A percentile compares a stretch with the other conserved stretches of the same genome.
These are phyloP conservation scores for Delichon dasypus DNA, from an alignment of 2,797 vertebrate species.

Conservation along the genomic window DNA sequence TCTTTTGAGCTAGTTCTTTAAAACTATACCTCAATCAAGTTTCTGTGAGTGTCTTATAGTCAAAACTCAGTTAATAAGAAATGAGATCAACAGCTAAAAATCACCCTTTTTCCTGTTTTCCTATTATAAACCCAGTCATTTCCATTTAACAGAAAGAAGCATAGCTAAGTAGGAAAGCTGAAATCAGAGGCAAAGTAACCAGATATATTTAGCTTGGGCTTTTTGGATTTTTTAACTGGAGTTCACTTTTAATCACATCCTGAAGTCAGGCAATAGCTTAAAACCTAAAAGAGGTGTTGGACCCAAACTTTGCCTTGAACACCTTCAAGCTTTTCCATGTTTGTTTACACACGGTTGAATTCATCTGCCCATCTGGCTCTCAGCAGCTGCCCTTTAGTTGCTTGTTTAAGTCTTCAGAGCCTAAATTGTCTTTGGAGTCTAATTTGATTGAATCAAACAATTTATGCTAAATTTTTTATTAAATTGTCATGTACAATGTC, in stretches of 20 bases:
- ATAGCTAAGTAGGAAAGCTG: background rate
- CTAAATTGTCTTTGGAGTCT: background rate
- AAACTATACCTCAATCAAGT: background rate
- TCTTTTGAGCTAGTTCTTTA: background rate
- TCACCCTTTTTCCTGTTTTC: constrained; percentile 16
- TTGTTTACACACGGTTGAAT: rapidly evolving
- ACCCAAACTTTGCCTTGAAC: background rate
- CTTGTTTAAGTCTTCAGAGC: background rate
- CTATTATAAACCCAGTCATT: background rate
- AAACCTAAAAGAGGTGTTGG: background rate
- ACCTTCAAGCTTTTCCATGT: background rate
- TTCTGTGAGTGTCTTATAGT: background rate
- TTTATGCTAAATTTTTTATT: background rate
- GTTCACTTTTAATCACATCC: background rate
- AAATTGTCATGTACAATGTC: background rate
- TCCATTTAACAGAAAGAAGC: background rate
- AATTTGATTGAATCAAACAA: background rate
- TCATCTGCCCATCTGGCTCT: background rate
- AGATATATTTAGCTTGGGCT: background rate
- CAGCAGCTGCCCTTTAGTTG: background rate
- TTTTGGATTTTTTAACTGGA: background rate
- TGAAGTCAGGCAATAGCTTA: background rate
- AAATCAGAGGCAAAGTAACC: background rate
- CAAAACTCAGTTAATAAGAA: constrained; percentile 15
- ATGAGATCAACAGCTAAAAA: constrained; percentile 34